A percentile compares a stretch with the other conserved stretches of the same genome.
These are phyloP conservation scores for Mizuhopecten yessoensis DNA, from an alignment of 1,140 invertebrate species.

Conservation along the genomic window DNA sequence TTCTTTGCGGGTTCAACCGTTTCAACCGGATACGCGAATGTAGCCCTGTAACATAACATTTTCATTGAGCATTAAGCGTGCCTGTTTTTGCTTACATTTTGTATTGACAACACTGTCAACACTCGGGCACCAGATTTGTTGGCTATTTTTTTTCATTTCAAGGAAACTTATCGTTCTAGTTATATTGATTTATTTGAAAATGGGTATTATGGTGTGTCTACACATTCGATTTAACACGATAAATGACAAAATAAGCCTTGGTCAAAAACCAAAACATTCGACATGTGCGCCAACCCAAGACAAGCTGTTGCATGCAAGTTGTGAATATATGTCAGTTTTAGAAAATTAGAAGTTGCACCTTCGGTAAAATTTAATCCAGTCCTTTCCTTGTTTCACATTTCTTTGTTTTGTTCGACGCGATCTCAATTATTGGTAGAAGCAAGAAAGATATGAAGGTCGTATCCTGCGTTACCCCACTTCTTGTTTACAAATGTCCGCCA, in stretches of 20 bases:
- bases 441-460: not conserved
- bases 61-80: too few relatives aligned
- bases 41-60: too few relatives aligned
- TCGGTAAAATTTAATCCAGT: not conserved
- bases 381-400: not conserved
- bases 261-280: not conserved
- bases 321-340: not conserved
- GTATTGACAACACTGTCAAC: too few relatives aligned
- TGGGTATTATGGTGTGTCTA: too few relatives aligned
- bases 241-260: not conserved
- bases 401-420: not conserved
- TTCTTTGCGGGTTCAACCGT: too few relatives aligned
- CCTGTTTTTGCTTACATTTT: too few relatives aligned
- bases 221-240: not conserved
- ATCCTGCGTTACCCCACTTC: constrained; percentile 12
- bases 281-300: constrained; percentile 24
- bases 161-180: too few relatives aligned
- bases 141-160: too few relatives aligned
- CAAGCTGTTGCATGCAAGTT: constrained; percentile 32
- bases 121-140: too few relatives aligned
- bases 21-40: too few relatives aligned
- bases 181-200: too few relatives aligned
- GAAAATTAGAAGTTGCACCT: not conserved
- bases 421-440: not conserved
- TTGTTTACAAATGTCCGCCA: constrained; percentile 38